These are phyloP conservation scores for Acyrthosiphon pisum DNA, from an alignment of 1,140 invertebrate species.

Conservation along the genomic window DNA sequence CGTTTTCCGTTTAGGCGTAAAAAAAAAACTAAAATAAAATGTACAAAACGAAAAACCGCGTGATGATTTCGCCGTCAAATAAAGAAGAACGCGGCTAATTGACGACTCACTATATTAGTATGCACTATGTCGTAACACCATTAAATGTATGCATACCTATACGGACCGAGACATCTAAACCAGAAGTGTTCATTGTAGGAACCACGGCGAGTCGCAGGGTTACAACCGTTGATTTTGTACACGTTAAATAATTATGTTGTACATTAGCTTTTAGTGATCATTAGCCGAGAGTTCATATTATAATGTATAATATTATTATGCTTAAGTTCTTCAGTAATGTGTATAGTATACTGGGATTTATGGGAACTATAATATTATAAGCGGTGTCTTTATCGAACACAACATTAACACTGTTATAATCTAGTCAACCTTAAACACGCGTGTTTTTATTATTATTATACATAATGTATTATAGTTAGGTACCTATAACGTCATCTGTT, in stretches of 20 bases:
- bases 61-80: not conserved
- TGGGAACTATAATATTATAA: not conserved
- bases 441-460: not conserved
- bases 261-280: constrained; percentile 31
- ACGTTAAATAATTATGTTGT: constrained; percentile 19
- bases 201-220: not conserved
- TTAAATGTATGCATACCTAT: not conserved
- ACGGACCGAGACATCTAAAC: not conserved
- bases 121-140: not conserved
- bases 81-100: not conserved
- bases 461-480: not conserved
- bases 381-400: not conserved
- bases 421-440: not conserved
- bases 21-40: not conserved
- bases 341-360: not conserved
- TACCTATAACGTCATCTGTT: not conserved
- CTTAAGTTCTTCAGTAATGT: not conserved
- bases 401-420: constrained; percentile 17
- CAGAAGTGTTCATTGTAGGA: not conserved
- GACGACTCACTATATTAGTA: not conserved
- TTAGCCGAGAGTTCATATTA: not conserved
- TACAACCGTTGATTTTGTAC: not conserved
- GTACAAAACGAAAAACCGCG: not conserved
- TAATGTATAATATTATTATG: not conserved
- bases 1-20: not conserved